Evolutionary conservation across 2,888 invertebrate species (phyloP).

Genomic region (Polydrusus tereticollis): DNA sequence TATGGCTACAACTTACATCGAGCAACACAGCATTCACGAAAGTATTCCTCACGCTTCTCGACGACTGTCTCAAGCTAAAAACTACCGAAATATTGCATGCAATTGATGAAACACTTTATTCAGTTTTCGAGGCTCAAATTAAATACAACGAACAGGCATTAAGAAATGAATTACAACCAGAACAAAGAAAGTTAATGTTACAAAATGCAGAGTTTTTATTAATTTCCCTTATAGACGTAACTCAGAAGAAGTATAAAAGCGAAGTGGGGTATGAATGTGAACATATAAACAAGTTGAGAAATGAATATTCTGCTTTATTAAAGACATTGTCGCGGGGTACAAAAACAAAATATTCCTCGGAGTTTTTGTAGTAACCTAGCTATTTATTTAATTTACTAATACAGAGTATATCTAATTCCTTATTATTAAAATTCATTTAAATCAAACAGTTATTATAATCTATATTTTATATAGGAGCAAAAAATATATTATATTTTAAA

Average conservation of each 20-base stretch:
- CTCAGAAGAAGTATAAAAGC: slow-evolving; percentile 74
- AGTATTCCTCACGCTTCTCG: slow-evolving; percentile 79
- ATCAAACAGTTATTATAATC: background rate
- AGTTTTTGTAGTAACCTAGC: slow-evolving; percentile 55
- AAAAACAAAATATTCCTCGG: slow-evolving; percentile 78
- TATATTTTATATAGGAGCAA: slow-evolving; percentile 16
- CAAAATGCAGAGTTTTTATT: slow-evolving; percentile 81
- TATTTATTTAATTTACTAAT: background rate
- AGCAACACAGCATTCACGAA: slow-evolving; percentile 87
- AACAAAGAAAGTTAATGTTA: slow-evolving; percentile 70
- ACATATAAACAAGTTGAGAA: slow-evolving; percentile 69
- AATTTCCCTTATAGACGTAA: slow-evolving; percentile 75
- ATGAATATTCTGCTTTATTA: slow-evolving; percentile 71
- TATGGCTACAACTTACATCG: slow-evolving; percentile 82
- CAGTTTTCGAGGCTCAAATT: slow-evolving; percentile 82
- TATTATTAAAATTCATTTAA: background rate
- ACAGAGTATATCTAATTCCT: background rate
- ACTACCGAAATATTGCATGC: slow-evolving; percentile 81
- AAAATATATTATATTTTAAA: slow-evolving; percentile 11
- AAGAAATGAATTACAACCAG: slow-evolving; percentile 70
- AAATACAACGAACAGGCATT: slow-evolving; percentile 73
- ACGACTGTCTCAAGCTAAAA: slow-evolving; percentile 82
- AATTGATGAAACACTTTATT: slow-evolving; percentile 79
- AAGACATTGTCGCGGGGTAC: slow-evolving; percentile 71
- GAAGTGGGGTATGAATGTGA: slow-evolving; percentile 73